These are phyloP conservation scores for Scaptomyza hsui DNA, from an alignment of 1,140 invertebrate genomes.

Conservation along the genomic window DNA sequence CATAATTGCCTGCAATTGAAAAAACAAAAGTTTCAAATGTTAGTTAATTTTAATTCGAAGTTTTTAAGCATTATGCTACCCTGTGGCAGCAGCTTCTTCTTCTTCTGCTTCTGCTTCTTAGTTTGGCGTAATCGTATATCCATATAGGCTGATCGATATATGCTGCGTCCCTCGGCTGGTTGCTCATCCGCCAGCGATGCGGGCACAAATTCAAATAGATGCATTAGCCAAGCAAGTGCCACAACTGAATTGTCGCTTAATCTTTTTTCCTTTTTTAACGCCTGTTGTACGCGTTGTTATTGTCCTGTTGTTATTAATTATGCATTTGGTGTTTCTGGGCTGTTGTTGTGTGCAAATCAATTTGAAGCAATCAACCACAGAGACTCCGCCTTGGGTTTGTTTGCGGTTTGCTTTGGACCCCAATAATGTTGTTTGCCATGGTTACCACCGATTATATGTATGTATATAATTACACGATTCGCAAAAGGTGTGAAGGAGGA, in stretches of 20 bases:
- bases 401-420: slow-evolving; percentile 65
- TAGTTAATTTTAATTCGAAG: too few relatives aligned
- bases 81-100: background rate
- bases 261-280: background rate
- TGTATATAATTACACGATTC: background rate
- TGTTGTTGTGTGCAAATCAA: slow-evolving; percentile 43
- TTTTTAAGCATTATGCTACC: slow-evolving; percentile 5
- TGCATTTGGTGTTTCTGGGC: too few relatives aligned
- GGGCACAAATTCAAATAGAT: slow-evolving; percentile 79
- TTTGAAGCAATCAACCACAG: slow-evolving; percentile 56
- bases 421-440: slow-evolving; percentile 20
- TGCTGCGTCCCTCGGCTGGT: slow-evolving; percentile 53
- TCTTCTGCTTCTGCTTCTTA: slow-evolving; percentile 8
- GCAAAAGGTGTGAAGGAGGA: too few relatives aligned
- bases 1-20: slow-evolving; percentile 84
- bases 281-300: slow-evolving; percentile 5
- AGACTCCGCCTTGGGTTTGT: slow-evolving; percentile 20
- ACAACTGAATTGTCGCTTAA: slow-evolving; percentile 16
- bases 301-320: slow-evolving; percentile 12
- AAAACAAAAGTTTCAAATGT: too few relatives aligned
- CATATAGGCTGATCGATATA: slow-evolving; percentile 73
- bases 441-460: slow-evolving; percentile 7
- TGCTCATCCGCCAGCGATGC: slow-evolving; percentile 58
- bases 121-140: slow-evolving; percentile 63
- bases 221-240: slow-evolving; percentile 43